Evolutionary conservation across 2,888 invertebrate species (phyloP), one percentile per base, ranked within the genome.

Genomic region (Calephelis perditalis): DNA sequence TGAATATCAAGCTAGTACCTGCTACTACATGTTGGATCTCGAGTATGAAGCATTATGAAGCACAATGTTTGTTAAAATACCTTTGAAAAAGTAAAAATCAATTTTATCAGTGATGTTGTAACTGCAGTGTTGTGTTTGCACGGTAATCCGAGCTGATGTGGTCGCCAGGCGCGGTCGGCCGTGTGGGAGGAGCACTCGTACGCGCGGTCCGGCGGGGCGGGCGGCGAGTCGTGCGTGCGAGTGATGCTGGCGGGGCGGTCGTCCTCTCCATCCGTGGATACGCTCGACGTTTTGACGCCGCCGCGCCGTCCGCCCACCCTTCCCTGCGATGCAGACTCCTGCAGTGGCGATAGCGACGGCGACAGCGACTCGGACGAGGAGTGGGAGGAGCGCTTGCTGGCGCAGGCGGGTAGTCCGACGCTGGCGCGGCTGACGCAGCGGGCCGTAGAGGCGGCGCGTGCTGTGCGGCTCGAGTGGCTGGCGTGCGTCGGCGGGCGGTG

Each of bases 171-270:
- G 5, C 71, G 73, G 11, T 64, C 62, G 35, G 81, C 79, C 63
- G 84, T 86, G 66, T 84, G 84, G 83, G 76, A 77, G 68, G 86
- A 86, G 76, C 86, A 86, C 73, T 85, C 86, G 70, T 86, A 86
- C 70, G 86, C 86, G 62, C 78, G 84, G 37, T 70, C 73, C 26
- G 71, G 75, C 12, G 72, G 70, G 57, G 65, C 70, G 52, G 67
- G 70, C 15, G 62, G 63, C 57, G 68, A 70, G 63, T 67, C 73
- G 60, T 67, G 68, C 58, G 63, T 70, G 58, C 68, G 71, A 65
- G 61, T 69, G 68, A 72, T 72, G 65, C 77, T 74, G 70, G 76
- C 67, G 71, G 70, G 71, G 72, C 65, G 64, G 54, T 65, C 68
- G 60, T 60, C 66, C 61, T 60, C 66, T 58, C 57, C 68, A 44